Base-by-base conservation (phyloP, 2,113 vertebrate species). In the Semicossyphus pulcher region DNA sequence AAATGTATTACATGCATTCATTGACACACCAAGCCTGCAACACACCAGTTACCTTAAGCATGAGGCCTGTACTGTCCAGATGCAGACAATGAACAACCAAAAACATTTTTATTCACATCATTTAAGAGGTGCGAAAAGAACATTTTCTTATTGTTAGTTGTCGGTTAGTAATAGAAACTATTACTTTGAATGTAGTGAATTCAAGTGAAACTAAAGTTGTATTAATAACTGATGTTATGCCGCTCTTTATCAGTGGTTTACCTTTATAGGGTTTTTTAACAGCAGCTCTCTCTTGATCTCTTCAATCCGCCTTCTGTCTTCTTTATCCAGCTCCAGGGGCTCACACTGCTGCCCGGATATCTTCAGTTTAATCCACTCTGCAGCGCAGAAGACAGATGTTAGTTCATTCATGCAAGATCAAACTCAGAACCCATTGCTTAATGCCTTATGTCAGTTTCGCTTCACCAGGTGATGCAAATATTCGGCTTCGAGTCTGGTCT, bases 251-350 rank as follows among this genome's bases (percentile, higher is more conserved):
- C 10, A 10, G n/a, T 14, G 15, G 21, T 45, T 76, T 94, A 96
- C 95, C 96, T 93, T 86, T 18, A 85, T 23, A 1, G 36, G 49
- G 70, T 56, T 64, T 74, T 77, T 82, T 8, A 81, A 85, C 32
- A 95, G 91, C 47, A 98, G 93, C 37, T 96, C 93, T 52, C 88
- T 89, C 91, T 97, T 96, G 45, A 97, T 95, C 61, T 93, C 95
- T 75, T 95, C 91, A 4, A 96, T 94, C 75, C 93, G 92, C 29
- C 7, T 83, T 31, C 93, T 91, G 67, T 95, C 94, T 54, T 96
- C 95, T 32, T 88, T 72, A 25, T 90, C 93, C 80, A 96, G 65
- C 71, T 92, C 90, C 81, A 93, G 74, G 8, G 88, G 34, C 29
- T 94, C 93, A 83, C 91, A 87, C 45, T 65, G 88, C 1, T 75